These are phyloP conservation scores for Phalacrocorax pelagicus DNA, from an alignment of 2,113 vertebrate genomes.

Conservation along the genomic window DNA sequence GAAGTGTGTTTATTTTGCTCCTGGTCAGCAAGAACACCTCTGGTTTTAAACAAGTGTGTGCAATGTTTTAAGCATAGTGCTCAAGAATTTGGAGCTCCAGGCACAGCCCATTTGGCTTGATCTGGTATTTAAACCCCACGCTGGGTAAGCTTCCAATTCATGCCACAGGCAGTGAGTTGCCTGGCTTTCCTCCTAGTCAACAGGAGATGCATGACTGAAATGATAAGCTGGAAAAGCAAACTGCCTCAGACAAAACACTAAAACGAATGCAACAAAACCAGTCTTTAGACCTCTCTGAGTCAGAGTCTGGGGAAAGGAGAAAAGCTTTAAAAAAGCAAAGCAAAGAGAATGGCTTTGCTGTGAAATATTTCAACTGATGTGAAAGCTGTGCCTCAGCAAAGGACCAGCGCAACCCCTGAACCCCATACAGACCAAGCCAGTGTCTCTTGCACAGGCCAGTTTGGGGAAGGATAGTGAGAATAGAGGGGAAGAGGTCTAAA, in stretches of 20 bases:
- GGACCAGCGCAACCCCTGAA: background rate
- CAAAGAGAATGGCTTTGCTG: background rate
- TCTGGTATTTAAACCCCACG: background rate
- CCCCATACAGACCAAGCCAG: background rate
- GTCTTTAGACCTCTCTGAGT: background rate
- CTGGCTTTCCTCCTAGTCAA: background rate
- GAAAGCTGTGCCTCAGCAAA: background rate
- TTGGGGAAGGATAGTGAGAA: background rate
- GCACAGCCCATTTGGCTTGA: background rate
- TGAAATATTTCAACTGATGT: background rate
- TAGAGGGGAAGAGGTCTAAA: background rate
- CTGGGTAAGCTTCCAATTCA: background rate
- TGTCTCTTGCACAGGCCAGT: background rate
- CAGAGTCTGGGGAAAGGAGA: background rate
- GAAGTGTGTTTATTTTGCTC: background rate
- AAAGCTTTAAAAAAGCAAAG: background rate
- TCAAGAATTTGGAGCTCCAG: background rate
- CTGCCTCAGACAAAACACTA: background rate
- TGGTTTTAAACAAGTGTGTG: background rate
- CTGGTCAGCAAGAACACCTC: background rate
- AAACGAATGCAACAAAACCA: background rate
- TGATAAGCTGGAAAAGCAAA: background rate
- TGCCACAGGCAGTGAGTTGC: rapidly evolving
- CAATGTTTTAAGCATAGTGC: background rate
- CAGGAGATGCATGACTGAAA: background rate